Percentiles rank a stretch among this genome's conserved stretches.
Conservation (phyloP, 2,113 vertebrate genomes). For the Tupaia tana region DNA sequence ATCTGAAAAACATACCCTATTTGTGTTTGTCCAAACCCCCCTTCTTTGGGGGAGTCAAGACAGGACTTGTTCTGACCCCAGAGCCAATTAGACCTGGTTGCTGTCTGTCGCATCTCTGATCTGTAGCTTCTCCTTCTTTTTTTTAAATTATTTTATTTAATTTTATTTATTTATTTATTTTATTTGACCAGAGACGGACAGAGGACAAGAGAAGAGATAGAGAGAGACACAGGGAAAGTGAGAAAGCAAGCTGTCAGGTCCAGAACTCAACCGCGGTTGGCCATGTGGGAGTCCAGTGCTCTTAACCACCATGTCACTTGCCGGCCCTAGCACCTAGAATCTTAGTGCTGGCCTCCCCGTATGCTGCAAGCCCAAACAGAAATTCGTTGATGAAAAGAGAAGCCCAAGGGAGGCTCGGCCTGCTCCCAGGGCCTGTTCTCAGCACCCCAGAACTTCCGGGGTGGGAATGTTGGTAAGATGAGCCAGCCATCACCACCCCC, state of each 20-base stretch:
- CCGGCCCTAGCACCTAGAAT: background rate
- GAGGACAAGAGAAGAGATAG: too few species aligned
- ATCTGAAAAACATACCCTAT: background rate
- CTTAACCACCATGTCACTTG: too few species aligned
- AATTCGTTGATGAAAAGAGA: background rate
- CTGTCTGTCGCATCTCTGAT: background rate
- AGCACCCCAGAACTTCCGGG: background rate
- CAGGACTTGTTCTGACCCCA: background rate
- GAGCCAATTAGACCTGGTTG: background rate
- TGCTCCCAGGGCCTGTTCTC: rapidly evolving
- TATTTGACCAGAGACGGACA: too few species aligned
- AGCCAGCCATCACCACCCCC: background rate
- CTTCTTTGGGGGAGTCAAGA: background rate
- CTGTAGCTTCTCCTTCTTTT: background rate
- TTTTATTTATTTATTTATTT: too few species aligned
- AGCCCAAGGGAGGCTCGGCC: background rate
- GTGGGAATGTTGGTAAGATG: background rate
- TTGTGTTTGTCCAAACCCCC: background rate
- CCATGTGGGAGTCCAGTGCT: too few species aligned
- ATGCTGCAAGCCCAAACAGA: background rate
- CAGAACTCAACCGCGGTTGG: too few species aligned
- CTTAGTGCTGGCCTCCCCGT: background rate
- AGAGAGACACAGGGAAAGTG: too few species aligned
- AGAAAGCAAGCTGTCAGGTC: too few species aligned
- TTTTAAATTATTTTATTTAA: too few species aligned